These are phyloP conservation scores for Trisateles emortualis DNA, from an alignment of 2,888 invertebrate species.

Conservation along the genomic window DNA sequence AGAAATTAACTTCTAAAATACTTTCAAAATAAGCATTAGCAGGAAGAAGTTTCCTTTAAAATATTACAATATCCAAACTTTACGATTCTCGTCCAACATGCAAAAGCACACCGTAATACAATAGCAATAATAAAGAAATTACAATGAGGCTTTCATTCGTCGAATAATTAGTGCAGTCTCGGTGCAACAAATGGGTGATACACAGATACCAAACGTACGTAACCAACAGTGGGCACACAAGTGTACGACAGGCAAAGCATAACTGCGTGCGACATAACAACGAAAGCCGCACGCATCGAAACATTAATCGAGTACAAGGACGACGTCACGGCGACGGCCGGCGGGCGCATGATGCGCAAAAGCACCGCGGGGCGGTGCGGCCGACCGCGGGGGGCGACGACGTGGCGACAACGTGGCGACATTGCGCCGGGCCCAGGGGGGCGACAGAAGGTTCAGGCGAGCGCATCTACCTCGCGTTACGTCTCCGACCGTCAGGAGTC, in stretches of 20 bases:
- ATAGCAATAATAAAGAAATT: slow-evolving; percentile 34
- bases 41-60: slow-evolving; percentile 21
- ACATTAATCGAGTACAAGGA: slow-evolving; percentile 12
- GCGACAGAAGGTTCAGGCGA: slow-evolving; percentile 53
- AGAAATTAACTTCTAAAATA: slow-evolving; percentile 25
- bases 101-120: slow-evolving; percentile 28
- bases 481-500: slow-evolving; percentile 89
- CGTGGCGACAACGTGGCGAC: slow-evolving; percentile 27
- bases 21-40: slow-evolving; percentile 30
- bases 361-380: slow-evolving; percentile 23
- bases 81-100: slow-evolving; percentile 33
- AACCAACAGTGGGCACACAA: slow-evolving; percentile 5
- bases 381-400: slow-evolving; percentile 21
- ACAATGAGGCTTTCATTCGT: slow-evolving; percentile 26
- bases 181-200: slow-evolving; percentile 25
- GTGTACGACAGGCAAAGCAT: slow-evolving; percentile 27
- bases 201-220: slow-evolving; percentile 12
- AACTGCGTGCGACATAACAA: slow-evolving; percentile 36
- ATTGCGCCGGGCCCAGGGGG: slow-evolving; percentile 3
- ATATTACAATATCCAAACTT: slow-evolving; percentile 26
- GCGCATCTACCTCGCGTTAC: slow-evolving; percentile 65
- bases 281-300: slow-evolving; percentile 40
- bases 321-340: slow-evolving; percentile 22
- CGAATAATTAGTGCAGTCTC: slow-evolving; percentile 21
- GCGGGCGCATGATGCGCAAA: slow-evolving; percentile 19